Percentiles rank a stretch among this genome's conserved stretches.
Evolutionary conservation across 2,888 invertebrate genomes (phyloP).

Genomic region (Clitarchus hookeri): DNA sequence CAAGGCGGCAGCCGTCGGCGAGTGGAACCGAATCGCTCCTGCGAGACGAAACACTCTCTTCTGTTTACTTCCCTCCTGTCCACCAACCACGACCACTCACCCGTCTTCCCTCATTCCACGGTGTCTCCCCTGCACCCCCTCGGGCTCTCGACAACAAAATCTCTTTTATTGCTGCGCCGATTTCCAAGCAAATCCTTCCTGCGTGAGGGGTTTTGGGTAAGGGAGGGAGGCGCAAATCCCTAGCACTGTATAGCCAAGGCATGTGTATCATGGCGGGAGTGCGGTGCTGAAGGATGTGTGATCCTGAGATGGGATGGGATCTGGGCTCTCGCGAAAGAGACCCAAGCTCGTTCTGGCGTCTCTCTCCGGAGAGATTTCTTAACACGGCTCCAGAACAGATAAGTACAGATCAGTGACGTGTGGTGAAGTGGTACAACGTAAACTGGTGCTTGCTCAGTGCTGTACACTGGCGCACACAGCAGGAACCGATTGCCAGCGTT

Average conservation of each 20-base stretch:
- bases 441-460: too few relatives aligned
- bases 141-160: slow-evolving; percentile 55
- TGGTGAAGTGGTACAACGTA: too few relatives aligned
- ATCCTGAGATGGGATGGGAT: neutral
- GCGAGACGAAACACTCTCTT: neutral
- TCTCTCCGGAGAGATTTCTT: too few relatives aligned
- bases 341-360: too few relatives aligned
- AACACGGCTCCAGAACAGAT: too few relatives aligned
- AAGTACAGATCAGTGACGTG: too few relatives aligned
- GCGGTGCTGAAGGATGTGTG: too few relatives aligned
- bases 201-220: neutral
- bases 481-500: too few relatives aligned
- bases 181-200: slow-evolving; percentile 48
- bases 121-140: neutral
- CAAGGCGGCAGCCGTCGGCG: neutral
- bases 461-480: too few relatives aligned
- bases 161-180: slow-evolving; percentile 53
- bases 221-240: neutral
- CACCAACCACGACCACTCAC: neutral
- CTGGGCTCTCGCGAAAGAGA: neutral
- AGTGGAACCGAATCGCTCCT: too few relatives aligned
- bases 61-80: neutral
- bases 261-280: too few relatives aligned
- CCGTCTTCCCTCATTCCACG: neutral
- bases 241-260: neutral